Percentiles rank a stretch among this genome's conserved stretches.
phyloP scores from a whole-genome alignment of 2,888 invertebrate genomes.

The Cylloceria caligata region DNA sequence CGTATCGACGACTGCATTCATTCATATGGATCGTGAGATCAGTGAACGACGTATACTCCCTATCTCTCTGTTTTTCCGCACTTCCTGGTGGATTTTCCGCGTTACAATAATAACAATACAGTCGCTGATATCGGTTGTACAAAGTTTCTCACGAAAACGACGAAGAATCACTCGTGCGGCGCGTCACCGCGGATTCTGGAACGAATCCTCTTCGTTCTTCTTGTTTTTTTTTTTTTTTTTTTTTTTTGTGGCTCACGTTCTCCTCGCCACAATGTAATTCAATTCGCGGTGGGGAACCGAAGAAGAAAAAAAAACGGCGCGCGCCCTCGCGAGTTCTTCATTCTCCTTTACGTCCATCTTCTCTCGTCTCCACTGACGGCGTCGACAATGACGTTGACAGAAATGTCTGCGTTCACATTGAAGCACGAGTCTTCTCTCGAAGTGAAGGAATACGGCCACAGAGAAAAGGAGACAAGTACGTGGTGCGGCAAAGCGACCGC shows the following conservation, averaged over 20 bases:
- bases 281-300: background rate
- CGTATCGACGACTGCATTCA: conserved; percentile 2
- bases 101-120: background rate
- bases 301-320: conserved; percentile 19
- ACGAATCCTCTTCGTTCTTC: background rate
- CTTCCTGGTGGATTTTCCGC: background rate
- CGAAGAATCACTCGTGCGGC: conserved; percentile 4
- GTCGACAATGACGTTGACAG: conserved; percentile 17
- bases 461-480: background rate
- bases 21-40: conserved; percentile 24
- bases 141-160: conserved; percentile 16
- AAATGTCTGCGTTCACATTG: background rate
- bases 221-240: conserved; percentile 6
- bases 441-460: conserved; percentile 7
- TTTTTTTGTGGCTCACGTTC: background rate
- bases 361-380: background rate
- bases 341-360: background rate
- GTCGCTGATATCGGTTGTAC: background rate
- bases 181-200: conserved; percentile 2
- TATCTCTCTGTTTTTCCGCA: conserved; percentile 11
- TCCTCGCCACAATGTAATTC: conserved; percentile 23
- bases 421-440: background rate
- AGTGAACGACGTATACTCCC: conserved; percentile 1
- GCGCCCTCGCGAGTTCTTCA: conserved; percentile 6
- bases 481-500: conserved; percentile 9